Evolutionary conservation across 92 coral and sea anemone species (phyloP).

Genomic region (Epizoanthus ramosus): DNA sequence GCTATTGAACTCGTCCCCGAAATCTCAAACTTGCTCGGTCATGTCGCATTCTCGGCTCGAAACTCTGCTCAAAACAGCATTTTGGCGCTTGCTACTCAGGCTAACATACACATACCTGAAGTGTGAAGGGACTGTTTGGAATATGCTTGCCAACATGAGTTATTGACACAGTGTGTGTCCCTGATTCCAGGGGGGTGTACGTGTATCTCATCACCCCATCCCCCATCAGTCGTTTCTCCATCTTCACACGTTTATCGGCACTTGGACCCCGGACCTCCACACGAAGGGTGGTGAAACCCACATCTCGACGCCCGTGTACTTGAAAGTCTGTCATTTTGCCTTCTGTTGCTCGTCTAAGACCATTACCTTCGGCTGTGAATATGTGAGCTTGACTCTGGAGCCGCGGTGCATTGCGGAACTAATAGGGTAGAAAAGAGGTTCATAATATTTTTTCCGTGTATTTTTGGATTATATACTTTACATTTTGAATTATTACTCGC

Average conservation of each 20-base stretch:
- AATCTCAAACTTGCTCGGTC: too few species aligned
- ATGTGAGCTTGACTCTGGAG: slow-evolving; percentile 78
- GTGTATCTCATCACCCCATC: slow-evolving; percentile 73
- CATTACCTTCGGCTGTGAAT: slow-evolving; percentile 88
- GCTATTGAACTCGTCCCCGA: too few species aligned
- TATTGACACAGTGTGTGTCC: slow-evolving; percentile 71
- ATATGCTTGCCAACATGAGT: slow-evolving; percentile 86
- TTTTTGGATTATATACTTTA: too few species aligned
- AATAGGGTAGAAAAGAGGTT: neutral
- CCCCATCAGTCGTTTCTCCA: slow-evolving; percentile 54
- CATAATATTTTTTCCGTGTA: too few species aligned
- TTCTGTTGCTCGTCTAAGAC: slow-evolving; percentile 76
- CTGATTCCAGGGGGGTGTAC: slow-evolving; percentile 74
- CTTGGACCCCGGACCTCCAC: slow-evolving; percentile 76
- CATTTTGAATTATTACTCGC: too few species aligned
- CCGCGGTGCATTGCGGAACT: slow-evolving; percentile 74
- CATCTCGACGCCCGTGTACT: slow-evolving; percentile 78
- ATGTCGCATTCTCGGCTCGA: too few species aligned
- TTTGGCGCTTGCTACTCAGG: too few species aligned
- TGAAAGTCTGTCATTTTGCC: slow-evolving; percentile 85
- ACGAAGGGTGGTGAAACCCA: slow-evolving; percentile 76
- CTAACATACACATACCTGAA: slow-evolving; percentile 39
- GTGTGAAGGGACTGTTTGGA: slow-evolving; percentile 80
- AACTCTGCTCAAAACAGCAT: too few species aligned
- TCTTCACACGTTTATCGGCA: slow-evolving; percentile 55